Evolutionary conservation across 2,888 invertebrate species (phyloP).

Genomic region (Lithophane semibrunnea): DNA sequence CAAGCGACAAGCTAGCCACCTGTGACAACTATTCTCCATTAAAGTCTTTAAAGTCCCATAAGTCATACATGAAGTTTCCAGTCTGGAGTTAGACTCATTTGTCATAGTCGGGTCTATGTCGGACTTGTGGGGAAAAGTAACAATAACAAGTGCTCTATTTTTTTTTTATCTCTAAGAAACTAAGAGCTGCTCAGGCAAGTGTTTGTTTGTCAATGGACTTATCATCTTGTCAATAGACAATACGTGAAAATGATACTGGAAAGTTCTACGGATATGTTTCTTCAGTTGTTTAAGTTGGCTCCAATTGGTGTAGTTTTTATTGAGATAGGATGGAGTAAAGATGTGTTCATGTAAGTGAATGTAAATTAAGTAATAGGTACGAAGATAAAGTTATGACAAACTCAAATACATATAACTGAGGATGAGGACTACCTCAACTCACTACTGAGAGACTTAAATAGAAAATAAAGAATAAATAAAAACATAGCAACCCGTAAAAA

Average conservation of each 20-base stretch:
- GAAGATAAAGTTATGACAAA: background rate
- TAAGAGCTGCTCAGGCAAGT: constrained; percentile 45
- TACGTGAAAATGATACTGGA: constrained; percentile 52
- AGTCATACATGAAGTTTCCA: constrained; percentile 54
- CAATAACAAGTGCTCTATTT: constrained; percentile 68
- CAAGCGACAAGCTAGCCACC: constrained; percentile 34
- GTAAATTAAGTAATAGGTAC: too few species aligned
- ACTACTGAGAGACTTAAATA: background rate
- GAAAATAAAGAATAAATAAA: background rate
- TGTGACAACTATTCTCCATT: constrained; percentile 53
- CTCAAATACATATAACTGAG: background rate
- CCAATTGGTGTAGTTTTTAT: constrained; percentile 12
- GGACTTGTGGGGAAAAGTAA: constrained; percentile 29
- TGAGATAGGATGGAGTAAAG: background rate
- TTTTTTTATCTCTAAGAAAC: constrained; percentile 69
- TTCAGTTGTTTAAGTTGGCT: constrained; percentile 12
- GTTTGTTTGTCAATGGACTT: constrained; percentile 57
- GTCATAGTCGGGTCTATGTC: constrained; percentile 49
- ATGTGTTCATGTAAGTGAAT: background rate
- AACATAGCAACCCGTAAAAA: background rate
- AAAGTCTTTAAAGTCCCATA: constrained; percentile 55
- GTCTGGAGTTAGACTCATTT: constrained; percentile 48
- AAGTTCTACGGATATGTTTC: constrained; percentile 40
- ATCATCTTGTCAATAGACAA: too few species aligned
- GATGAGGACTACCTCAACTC: background rate